phyloP scores from a whole-genome alignment of 2,888 invertebrate genomes.

The Amiota mariae region DNA sequence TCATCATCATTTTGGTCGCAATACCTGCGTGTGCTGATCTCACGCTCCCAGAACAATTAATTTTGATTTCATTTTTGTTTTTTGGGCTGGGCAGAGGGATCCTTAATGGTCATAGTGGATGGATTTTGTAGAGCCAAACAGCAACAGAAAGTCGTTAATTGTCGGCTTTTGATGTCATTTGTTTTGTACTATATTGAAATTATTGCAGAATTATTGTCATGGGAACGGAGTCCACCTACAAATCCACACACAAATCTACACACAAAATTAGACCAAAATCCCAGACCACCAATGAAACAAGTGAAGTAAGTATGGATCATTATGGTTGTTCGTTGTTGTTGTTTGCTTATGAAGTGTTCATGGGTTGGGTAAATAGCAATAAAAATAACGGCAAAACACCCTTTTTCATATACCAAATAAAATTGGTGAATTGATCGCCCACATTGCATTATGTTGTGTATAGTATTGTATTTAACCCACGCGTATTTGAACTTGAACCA shows the following conservation, averaged over 20 bases:
- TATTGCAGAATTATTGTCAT: slow-evolving; percentile 67
- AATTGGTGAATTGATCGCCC: neutral
- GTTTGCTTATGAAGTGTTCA: neutral
- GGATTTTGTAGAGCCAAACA: neutral
- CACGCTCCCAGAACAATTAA: slow-evolving; percentile 48
- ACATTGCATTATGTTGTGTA: neutral
- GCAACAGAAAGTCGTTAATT: slow-evolving; percentile 25
- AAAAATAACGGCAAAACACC: slow-evolving; percentile 14
- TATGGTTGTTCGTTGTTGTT: slow-evolving; percentile 1
- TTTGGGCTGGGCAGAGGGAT: slow-evolving; percentile 1
- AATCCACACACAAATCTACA: slow-evolving; percentile 38
- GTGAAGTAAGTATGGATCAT: slow-evolving; percentile 11
- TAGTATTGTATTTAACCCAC: slow-evolving; percentile 34
- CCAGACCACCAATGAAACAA: slow-evolving; percentile 54
- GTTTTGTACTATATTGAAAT: slow-evolving; percentile 53
- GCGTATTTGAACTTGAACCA: slow-evolving; percentile 33
- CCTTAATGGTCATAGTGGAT: neutral
- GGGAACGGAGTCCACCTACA: slow-evolving; percentile 62
- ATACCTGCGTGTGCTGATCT: slow-evolving; percentile 66
- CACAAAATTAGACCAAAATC: too few relatives aligned
- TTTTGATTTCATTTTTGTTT: neutral
- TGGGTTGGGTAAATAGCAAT: neutral
- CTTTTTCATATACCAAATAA: neutral
- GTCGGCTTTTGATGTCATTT: slow-evolving; percentile 33
- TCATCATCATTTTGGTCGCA: slow-evolving; percentile 61